These are phyloP conservation scores for Caerostris extrusa DNA, from an alignment of 1,140 invertebrate genomes.

Conservation along the genomic window DNA sequence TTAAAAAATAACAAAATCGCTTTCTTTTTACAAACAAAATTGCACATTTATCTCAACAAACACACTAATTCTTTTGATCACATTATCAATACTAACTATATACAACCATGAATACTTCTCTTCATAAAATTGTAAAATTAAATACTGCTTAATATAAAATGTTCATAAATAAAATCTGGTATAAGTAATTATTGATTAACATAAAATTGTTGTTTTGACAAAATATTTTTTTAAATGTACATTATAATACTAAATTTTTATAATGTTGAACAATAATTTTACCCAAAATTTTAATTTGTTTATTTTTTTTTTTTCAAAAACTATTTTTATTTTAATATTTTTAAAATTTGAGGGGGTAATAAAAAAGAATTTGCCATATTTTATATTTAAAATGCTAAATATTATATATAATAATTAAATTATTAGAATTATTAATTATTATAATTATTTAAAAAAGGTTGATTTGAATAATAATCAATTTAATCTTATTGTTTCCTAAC, in stretches of 20 bases:
- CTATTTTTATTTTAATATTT: no score
- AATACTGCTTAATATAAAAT: neutral
- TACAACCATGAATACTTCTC: neutral
- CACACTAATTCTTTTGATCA: neutral
- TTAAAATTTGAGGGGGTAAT: no score
- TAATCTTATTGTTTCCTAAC: no score
- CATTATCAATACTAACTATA: neutral
- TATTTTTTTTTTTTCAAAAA: no score
- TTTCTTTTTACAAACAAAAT: constrained; percentile 36
- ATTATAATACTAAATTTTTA: neutral
- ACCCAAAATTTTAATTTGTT: no score
- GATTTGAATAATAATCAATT: no score
- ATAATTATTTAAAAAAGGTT: no score
- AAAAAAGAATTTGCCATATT: no score
- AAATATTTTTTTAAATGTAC: neutral
- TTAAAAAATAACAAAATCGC: constrained; percentile 15
- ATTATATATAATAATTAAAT: no score
- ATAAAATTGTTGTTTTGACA: neutral
- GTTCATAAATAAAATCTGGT: neutral
- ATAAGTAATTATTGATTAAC: neutral
- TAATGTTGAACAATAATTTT: no score
- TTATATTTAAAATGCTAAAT: no score
- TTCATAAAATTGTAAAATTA: neutral
- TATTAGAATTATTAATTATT: no score
- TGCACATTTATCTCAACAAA: constrained; percentile 31